Evolutionary conservation across 2,113 vertebrate genomes (phyloP).

Genomic region (Chloropsis cyanopogon): DNA sequence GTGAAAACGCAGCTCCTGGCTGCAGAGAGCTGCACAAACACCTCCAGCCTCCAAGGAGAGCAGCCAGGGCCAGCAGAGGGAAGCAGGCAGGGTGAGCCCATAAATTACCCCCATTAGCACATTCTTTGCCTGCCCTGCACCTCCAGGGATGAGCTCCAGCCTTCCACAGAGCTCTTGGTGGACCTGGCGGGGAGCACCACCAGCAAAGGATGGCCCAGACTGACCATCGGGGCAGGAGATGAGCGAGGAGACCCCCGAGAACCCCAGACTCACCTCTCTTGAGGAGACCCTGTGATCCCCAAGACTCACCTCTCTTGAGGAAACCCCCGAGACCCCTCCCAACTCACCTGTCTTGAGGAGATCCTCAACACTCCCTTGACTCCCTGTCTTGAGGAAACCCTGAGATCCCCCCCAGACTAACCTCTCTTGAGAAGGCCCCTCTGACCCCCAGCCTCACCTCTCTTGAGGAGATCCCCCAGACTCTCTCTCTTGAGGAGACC

Average conservation of each 20-base stretch:
- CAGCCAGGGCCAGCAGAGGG: background rate
- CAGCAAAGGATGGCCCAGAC: accelerated
- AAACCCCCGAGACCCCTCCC: too few species aligned
- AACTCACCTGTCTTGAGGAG: too few species aligned
- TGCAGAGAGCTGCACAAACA: background rate
- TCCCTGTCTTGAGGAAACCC: too few species aligned
- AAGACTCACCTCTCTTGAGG: too few species aligned
- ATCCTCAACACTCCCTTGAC: too few species aligned
- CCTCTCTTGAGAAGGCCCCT: too few species aligned
- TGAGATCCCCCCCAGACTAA: too few species aligned
- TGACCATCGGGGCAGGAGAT: accelerated
- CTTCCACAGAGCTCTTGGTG: background rate
- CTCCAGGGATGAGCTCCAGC: background rate
- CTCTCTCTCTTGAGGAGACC: background rate
- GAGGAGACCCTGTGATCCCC: too few species aligned
- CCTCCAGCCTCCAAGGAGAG: background rate
- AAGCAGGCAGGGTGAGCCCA: background rate
- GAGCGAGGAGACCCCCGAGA: accelerated
- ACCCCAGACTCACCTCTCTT: too few species aligned
- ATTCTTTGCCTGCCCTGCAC: background rate
- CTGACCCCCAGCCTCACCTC: background rate
- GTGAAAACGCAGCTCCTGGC: accelerated
- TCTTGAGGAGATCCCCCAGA: background rate
- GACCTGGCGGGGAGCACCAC: accelerated
- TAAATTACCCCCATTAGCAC: background rate